A percentile compares a stretch with the other conserved stretches of the same genome.
Conservation (phyloP, 1,140 invertebrate species). For the Arctopsyche grandis region DNA sequence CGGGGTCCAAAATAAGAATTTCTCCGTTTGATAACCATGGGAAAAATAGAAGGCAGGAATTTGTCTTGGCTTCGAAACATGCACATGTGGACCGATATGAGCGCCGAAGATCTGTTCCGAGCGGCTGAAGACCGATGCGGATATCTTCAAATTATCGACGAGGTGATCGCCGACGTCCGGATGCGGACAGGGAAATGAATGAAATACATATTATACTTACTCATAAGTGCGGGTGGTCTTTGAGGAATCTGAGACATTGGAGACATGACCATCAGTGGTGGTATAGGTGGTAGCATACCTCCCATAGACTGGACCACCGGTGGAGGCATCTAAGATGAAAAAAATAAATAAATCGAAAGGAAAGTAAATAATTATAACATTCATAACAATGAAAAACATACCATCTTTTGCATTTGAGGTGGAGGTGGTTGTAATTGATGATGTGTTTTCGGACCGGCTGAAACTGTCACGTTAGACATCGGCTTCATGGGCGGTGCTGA, state of each 20-base stretch:
- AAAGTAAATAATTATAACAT: background rate
- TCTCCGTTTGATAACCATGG: no score
- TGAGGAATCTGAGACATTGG: conserved; percentile 60
- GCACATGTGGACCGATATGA: no score
- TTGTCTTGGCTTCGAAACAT: no score
- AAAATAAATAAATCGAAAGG: background rate
- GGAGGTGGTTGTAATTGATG: conserved; percentile 24
- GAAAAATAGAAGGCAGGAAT: no score
- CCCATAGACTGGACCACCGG: conserved; percentile 65
- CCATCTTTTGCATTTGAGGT: conserved; percentile 42
- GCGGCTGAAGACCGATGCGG: no score
- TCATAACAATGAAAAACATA: background rate
- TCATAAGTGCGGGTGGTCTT: conserved; percentile 48
- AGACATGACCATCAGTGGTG: conserved; percentile 67
- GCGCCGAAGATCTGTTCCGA: no score
- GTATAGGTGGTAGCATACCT: conserved; percentile 76
- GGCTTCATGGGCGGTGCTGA: conserved; percentile 56
- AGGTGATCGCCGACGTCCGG: no score
- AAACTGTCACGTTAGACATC: conserved; percentile 51
- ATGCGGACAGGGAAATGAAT: background rate
- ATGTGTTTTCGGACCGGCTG: conserved; percentile 57
- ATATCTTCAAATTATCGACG: no score
- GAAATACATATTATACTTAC: conserved; percentile 18
- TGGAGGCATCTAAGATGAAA: conserved; percentile 54
- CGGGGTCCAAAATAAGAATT: no score